Conservation (phyloP, 64 coral and sea anemone genomes). For the Acropora tenuis region DNA sequence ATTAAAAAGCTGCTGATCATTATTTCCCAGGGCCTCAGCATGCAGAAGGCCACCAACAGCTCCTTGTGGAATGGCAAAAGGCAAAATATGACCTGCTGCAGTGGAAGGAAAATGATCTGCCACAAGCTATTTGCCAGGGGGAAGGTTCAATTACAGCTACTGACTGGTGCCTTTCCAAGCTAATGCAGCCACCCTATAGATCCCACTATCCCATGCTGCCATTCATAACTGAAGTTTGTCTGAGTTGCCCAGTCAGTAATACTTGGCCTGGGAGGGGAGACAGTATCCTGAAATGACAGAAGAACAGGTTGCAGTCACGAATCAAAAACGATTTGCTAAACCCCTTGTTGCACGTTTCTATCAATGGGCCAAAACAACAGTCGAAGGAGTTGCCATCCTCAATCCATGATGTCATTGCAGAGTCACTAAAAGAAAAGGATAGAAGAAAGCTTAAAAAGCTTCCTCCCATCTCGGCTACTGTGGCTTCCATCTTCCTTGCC, state of each 20-base stretch:
- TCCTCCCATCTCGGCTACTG: slow-evolving; percentile 18
- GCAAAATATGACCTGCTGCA: too few relatives aligned
- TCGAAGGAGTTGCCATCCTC: slow-evolving; percentile 55
- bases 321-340: slow-evolving; percentile 59
- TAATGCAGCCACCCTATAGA: too few relatives aligned
- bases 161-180: too few relatives aligned
- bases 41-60: too few relatives aligned
- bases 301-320: slow-evolving; percentile 42
- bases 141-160: too few relatives aligned
- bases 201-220: too few relatives aligned
- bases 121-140: too few relatives aligned
- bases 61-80: too few relatives aligned
- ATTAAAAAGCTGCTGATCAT: too few relatives aligned
- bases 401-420: slow-evolving; percentile 26
- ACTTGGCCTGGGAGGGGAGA: slow-evolving; percentile 48
- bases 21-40: too few relatives aligned
- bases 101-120: too few relatives aligned
- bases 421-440: slow-evolving; percentile 51
- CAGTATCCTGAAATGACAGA: slow-evolving; percentile 34
- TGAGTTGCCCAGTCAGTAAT: slow-evolving; percentile 34
- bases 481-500: slow-evolving; percentile 13
- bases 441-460: slow-evolving; percentile 18
- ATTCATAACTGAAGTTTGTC: too few relatives aligned
- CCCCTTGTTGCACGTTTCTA: slow-evolving; percentile 24
- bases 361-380: slow-evolving; percentile 42